A percentile compares a stretch with the other conserved stretches of the same genome.
phyloP scores from a whole-genome alignment of 1,140 invertebrate genomes.

The Heliothis subflexa region DNA sequence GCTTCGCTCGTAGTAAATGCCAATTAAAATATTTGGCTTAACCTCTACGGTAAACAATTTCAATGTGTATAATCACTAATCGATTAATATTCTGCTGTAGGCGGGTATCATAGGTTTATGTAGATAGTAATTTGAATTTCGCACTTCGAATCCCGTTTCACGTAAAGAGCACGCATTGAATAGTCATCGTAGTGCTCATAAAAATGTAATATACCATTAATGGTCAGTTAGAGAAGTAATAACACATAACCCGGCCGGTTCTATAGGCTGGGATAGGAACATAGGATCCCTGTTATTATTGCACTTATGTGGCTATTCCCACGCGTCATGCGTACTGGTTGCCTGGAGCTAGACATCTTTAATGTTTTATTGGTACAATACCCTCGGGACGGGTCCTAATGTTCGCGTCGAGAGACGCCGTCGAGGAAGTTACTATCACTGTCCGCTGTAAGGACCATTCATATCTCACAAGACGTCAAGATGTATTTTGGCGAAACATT shows the following conservation, averaged over 20 bases:
- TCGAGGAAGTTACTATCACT: slow-evolving; percentile 31
- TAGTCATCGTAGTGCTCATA: slow-evolving; percentile 31
- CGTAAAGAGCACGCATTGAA: slow-evolving; percentile 18
- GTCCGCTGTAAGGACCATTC: slow-evolving; percentile 14
- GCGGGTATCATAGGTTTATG: background rate
- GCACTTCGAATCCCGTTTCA: slow-evolving; percentile 17
- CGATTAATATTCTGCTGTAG: background rate
- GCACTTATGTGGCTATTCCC: slow-evolving; percentile 39
- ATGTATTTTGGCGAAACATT: background rate
- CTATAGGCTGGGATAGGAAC: slow-evolving; percentile 2
- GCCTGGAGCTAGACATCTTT: slow-evolving; percentile 20
- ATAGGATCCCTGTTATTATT: slow-evolving; percentile 24
- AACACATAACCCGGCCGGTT: slow-evolving; percentile 31
- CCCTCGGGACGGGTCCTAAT: slow-evolving; percentile 14
- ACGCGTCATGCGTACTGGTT: slow-evolving; percentile 23
- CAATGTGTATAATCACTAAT: slow-evolving; percentile 6
- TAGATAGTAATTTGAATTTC: background rate
- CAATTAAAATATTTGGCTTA: slow-evolving; percentile 47
- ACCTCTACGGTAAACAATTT: slow-evolving; percentile 28
- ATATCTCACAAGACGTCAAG: background rate
- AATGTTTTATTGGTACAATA: slow-evolving; percentile 48
- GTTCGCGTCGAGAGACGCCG: slow-evolving; percentile 6
- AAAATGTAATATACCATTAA: slow-evolving; percentile 41
- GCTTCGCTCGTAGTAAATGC: slow-evolving; percentile 9
- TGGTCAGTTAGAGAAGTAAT: slow-evolving; percentile 31